A percentile compares a stretch with the other conserved stretches of the same genome.
Evolutionary conservation across 1,140 invertebrate species (phyloP).

Genomic region (Lysiphlebus fabarum): DNA sequence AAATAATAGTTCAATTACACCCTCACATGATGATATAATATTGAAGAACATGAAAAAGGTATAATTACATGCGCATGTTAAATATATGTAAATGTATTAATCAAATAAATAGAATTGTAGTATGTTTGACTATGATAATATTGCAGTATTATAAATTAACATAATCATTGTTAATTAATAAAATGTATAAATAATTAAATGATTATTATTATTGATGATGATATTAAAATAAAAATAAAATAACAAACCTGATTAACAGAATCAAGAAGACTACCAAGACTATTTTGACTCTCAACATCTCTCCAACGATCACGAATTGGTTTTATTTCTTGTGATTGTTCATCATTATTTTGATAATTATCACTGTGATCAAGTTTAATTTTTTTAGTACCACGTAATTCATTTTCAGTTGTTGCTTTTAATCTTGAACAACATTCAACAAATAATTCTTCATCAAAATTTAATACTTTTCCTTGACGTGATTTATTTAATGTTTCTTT

Average conservation of each 20-base stretch:
- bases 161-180: too few species aligned
- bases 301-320: conserved; percentile 43
- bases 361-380: conserved; percentile 50
- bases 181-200: neutral
- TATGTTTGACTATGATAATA: neutral
- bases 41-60: neutral
- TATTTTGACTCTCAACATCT: conserved; percentile 50
- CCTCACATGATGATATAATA: neutral
- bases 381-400: conserved; percentile 50
- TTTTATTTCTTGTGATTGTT: conserved; percentile 32
- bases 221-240: neutral
- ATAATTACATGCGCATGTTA: conserved; percentile 10
- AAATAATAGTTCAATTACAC: neutral
- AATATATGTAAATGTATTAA: conserved; percentile 5
- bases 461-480: conserved; percentile 47
- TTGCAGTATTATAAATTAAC: too few species aligned
- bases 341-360: conserved; percentile 40
- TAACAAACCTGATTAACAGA: conserved; percentile 50
- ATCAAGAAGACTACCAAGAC: conserved; percentile 47
- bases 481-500: conserved; percentile 20
- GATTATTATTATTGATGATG: neutral
- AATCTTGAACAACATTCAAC: conserved; percentile 52
- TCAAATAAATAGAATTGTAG: neutral
- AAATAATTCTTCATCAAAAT: conserved; percentile 51
- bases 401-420: conserved; percentile 51